Conservation (phyloP, 2,888 invertebrate genomes). For the Arrhopalites spinosus region DNA sequence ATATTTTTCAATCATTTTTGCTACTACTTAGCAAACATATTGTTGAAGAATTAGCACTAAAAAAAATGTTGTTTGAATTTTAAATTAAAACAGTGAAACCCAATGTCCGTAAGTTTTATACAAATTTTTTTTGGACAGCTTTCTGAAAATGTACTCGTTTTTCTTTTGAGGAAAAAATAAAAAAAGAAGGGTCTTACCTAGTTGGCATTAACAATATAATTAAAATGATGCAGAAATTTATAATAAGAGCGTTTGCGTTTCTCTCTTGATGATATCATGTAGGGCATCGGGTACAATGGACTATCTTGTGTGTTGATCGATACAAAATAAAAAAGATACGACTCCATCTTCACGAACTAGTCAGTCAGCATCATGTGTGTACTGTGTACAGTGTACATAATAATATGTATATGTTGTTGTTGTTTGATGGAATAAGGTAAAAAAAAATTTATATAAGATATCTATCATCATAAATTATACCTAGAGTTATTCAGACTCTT, state of each 20-base stretch:
- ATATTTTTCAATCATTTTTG: too few relatives aligned
- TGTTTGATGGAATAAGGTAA: too few relatives aligned
- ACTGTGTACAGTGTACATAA: background rate
- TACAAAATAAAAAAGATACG: background rate
- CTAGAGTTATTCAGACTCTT: too few relatives aligned
- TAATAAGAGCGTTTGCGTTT: conserved; percentile 12
- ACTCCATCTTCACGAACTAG: background rate
- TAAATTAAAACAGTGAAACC: too few relatives aligned
- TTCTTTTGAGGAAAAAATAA: too few relatives aligned
- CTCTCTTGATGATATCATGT: conserved; percentile 11
- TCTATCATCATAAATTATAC: too few relatives aligned
- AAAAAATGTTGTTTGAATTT: too few relatives aligned
- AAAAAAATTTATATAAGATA: too few relatives aligned
- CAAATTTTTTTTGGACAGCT: background rate
- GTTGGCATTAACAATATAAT: too few relatives aligned
- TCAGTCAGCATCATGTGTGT: background rate
- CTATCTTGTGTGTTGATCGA: background rate
- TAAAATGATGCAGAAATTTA: conserved; percentile 19
- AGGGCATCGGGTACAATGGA: background rate
- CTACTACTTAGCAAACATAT: too few relatives aligned
- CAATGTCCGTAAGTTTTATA: background rate
- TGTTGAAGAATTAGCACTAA: too few relatives aligned
- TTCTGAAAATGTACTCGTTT: conserved; percentile 34
- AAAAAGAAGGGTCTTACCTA: too few relatives aligned
- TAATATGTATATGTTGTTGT: background rate